Evolutionary conservation across 2,113 vertebrate species (phyloP).

Genomic region (Gymnogyps californianus): DNA sequence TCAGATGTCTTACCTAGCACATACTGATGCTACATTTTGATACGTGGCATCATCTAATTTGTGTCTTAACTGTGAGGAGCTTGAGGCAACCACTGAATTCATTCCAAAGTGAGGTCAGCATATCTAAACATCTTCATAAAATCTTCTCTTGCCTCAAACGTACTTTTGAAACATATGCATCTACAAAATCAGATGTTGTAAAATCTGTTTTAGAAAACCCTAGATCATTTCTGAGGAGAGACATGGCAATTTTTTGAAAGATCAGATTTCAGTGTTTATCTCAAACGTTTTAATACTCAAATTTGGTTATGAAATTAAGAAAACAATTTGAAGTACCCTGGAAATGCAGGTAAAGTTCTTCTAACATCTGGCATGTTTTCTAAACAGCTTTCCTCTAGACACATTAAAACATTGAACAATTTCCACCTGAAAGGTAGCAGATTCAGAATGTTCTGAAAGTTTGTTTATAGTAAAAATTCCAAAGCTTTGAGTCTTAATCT

Average conservation of each 20-base stretch:
- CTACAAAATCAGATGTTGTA: background rate
- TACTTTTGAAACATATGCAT: background rate
- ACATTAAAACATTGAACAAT: background rate
- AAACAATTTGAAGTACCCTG: background rate
- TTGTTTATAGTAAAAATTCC: background rate
- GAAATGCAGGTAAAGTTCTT: background rate
- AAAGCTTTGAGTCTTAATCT: background rate
- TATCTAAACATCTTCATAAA: background rate
- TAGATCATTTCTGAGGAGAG: background rate
- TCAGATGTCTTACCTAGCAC: background rate
- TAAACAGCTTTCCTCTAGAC: background rate
- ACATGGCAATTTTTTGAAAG: background rate
- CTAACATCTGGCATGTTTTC: background rate
- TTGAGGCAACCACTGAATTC: background rate
- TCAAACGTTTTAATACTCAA: background rate
- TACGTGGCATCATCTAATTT: background rate
- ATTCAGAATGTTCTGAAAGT: background rate
- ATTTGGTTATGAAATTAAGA: background rate
- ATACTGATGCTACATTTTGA: background rate
- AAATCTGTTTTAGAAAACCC: background rate
- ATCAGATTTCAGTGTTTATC: background rate
- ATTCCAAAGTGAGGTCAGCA: background rate
- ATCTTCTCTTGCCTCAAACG: background rate
- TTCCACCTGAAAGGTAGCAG: background rate
- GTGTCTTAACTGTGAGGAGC: background rate